These are phyloP conservation scores for Cyclina sinensis DNA, from an alignment of 1,140 invertebrate species.

Conservation along the genomic window DNA sequence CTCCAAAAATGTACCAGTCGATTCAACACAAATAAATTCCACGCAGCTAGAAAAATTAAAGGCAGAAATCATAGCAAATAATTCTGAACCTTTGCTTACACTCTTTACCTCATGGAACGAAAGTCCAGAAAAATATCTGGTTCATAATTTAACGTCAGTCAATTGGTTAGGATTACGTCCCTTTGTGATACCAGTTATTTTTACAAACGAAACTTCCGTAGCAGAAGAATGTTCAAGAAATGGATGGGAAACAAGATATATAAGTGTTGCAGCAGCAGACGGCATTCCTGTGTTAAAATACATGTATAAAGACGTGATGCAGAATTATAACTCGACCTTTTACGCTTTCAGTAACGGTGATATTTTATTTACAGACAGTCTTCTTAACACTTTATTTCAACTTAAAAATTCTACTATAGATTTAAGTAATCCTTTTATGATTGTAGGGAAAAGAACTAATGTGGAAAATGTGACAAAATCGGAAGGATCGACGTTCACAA, in stretches of 20 bases:
- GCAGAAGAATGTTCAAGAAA: slow-evolving; percentile 25
- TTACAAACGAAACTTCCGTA: slow-evolving; percentile 63
- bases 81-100: slow-evolving; percentile 62
- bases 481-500: slow-evolving; percentile 65
- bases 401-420: slow-evolving; percentile 31
- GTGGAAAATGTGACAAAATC: slow-evolving; percentile 67
- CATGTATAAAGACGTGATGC: not conserved
- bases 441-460: slow-evolving; percentile 71
- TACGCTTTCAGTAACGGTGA: slow-evolving; percentile 75
- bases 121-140: slow-evolving; percentile 57
- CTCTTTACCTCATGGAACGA: slow-evolving; percentile 70
- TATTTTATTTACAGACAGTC: slow-evolving; percentile 70
- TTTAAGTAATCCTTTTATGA: slow-evolving; percentile 59
- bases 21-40: not conserved
- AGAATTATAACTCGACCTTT: slow-evolving; percentile 65
- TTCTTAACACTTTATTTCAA: slow-evolving; percentile 63
- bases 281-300: slow-evolving; percentile 66
- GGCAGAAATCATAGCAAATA: slow-evolving; percentile 10
- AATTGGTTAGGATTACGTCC: slow-evolving; percentile 72
- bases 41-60: not conserved
- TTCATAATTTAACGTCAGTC: slow-evolving; percentile 69
- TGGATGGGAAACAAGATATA: slow-evolving; percentile 65
- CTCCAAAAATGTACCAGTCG: not conserved
- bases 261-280: slow-evolving; percentile 51
- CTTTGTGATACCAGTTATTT: slow-evolving; percentile 69